A percentile compares a stretch with the other conserved stretches of the same genome.
Evolutionary conservation across 1,140 invertebrate species (phyloP).

Genomic region (Arion vulgaris): DNA sequence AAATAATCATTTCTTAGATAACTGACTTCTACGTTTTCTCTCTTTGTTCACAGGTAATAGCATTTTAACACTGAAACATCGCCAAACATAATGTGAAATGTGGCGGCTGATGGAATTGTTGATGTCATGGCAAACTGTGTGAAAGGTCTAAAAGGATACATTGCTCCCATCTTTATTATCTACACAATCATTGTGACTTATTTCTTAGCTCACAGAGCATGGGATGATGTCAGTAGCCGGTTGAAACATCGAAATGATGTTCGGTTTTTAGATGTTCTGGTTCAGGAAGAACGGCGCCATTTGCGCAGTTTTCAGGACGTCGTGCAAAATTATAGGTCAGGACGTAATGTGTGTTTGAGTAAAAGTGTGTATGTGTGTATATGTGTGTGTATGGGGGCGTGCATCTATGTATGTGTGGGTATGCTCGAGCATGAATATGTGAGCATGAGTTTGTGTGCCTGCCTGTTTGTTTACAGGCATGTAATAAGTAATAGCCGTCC

Average conservation of each 20-base stretch:
- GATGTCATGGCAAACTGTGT: constrained; percentile 15
- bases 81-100: background rate
- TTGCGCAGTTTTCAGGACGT: constrained; percentile 27
- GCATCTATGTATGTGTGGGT: too few species aligned
- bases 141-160: background rate
- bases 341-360: background rate
- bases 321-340: constrained; percentile 25
- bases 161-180: background rate
- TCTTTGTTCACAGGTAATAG: background rate
- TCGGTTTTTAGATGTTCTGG: constrained; percentile 21
- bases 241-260: background rate
- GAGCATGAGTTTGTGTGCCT: too few species aligned
- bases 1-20: too few species aligned
- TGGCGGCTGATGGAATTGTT: background rate
- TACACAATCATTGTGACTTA: constrained; percentile 26
- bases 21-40: too few species aligned
- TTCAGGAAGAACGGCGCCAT: constrained; percentile 31
- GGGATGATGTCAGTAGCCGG: constrained; percentile 7
- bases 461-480: too few species aligned
- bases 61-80: background rate
- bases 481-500: too few species aligned
- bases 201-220: constrained; percentile 12
- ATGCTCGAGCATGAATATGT: too few species aligned
- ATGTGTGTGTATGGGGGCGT: too few species aligned
- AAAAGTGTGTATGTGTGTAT: too few species aligned